Conservation (phyloP, 2,888 invertebrate species). For the Epinotia ramella region DNA sequence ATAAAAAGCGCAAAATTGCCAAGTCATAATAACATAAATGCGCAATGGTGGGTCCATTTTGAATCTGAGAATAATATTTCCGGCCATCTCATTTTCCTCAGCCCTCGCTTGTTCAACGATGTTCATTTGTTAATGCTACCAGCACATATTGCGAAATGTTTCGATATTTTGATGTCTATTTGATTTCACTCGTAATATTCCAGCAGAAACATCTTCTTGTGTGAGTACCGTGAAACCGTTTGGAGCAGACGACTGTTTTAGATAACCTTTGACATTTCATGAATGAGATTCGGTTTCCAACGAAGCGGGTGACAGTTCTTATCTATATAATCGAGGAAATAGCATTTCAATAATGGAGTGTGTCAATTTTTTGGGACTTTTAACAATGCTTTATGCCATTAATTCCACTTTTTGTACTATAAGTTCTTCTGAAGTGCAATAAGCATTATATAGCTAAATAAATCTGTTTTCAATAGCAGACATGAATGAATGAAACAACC, state of each 20-base stretch:
- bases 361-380: not conserved
- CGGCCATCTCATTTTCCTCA: not conserved
- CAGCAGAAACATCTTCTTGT: slow-evolving; percentile 1
- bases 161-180: not conserved
- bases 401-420: too few species aligned
- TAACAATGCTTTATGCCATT: not conserved
- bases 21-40: not conserved
- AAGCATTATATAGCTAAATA: too few species aligned
- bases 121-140: not conserved
- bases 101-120: not conserved
- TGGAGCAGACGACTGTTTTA: slow-evolving; percentile 5
- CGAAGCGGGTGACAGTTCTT: slow-evolving; percentile 23
- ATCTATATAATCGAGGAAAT: slow-evolving; percentile 6
- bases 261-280: slow-evolving; percentile 24
- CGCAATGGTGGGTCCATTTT: not conserved
- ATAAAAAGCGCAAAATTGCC: not conserved
- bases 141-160: not conserved
- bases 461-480: too few species aligned
- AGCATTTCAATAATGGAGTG: not conserved
- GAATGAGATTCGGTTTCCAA: slow-evolving; percentile 31
- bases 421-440: too few species aligned
- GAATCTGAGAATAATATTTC: not conserved
- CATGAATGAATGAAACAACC: too few species aligned
- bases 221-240: slow-evolving; percentile 9
- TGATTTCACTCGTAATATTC: slow-evolving; percentile 9